Evolutionary conservation across 92 coral and sea anemone genomes (phyloP).

Genomic region (Phenganax stokvisi): DNA sequence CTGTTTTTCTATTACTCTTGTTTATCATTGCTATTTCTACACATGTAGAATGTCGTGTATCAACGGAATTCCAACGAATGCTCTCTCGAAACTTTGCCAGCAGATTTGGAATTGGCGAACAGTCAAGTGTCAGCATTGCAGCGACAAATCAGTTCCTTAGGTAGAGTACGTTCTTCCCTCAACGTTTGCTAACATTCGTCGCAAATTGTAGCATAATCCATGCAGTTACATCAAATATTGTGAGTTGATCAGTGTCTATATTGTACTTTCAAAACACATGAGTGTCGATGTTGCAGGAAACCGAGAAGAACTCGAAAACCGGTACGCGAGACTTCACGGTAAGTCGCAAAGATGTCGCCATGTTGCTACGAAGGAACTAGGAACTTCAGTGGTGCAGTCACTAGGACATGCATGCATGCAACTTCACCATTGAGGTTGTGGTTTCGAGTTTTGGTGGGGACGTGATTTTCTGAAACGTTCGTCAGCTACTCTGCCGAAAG

Average conservation of each 20-base stretch:
- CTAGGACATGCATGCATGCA: too few relatives aligned
- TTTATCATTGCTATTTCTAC: not conserved
- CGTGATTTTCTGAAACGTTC: too few relatives aligned
- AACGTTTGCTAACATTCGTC: not conserved
- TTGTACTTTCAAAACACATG: conserved; percentile 46
- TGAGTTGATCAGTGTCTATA: not conserved
- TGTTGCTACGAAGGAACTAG: not conserved
- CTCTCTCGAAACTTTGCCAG: conserved; percentile 53
- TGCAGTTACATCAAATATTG: too few relatives aligned
- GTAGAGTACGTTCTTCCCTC: conserved; percentile 37
- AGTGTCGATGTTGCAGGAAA: conserved; percentile 55
- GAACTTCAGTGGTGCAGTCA: not conserved
- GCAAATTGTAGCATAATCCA: not conserved
- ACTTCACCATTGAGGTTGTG: too few relatives aligned
- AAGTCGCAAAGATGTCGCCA: not conserved
- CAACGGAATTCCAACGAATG: conserved; percentile 30
- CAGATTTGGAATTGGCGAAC: conserved; percentile 72
- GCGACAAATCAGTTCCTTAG: conserved; percentile 62
- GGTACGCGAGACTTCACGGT: conserved; percentile 74
- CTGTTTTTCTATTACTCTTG: not conserved
- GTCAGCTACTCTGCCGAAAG: too few relatives aligned
- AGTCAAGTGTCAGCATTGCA: conserved; percentile 64
- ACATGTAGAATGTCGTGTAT: conserved; percentile 6
- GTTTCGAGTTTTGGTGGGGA: too few relatives aligned
- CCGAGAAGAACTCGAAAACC: conserved; percentile 80